A percentile compares a stretch with the other conserved stretches of the same genome.
phyloP scores from a whole-genome alignment of 2,797 vertebrate species.

The Urocyon cinereoargenteus region DNA sequence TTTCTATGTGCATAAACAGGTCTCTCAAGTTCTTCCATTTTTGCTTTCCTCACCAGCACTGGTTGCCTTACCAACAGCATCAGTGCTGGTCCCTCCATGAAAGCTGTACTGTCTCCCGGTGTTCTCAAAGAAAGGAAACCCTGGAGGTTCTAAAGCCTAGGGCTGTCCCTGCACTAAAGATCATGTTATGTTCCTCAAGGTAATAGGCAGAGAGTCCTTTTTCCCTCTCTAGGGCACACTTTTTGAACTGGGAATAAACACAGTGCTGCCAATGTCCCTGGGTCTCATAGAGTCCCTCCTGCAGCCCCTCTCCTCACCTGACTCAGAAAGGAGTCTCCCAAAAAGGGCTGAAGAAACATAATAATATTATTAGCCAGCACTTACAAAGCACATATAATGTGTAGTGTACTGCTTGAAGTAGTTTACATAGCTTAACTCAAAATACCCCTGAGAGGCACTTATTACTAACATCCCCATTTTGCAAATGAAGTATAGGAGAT shows the following conservation, averaged over 20 bases:
- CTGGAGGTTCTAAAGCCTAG: background rate
- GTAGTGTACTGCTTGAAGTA: background rate
- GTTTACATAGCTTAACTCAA: background rate
- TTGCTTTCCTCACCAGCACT: background rate
- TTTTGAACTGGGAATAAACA: background rate
- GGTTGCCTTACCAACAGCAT: background rate
- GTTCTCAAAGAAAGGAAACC: background rate
- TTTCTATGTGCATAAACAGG: background rate
- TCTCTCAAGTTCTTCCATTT: background rate
- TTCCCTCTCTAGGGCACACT: background rate
- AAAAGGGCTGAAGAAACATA: background rate
- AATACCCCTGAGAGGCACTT: background rate
- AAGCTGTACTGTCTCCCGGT: background rate
- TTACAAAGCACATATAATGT: background rate
- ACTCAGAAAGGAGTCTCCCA: background rate
- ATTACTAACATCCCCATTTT: background rate
- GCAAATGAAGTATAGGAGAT: background rate
- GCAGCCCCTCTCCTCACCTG: background rate
- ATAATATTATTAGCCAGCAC: background rate
- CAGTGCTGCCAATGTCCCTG: accelerated
- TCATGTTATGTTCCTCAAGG: background rate
- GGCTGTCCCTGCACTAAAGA: background rate
- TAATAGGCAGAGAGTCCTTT: background rate
- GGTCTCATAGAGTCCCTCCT: background rate
- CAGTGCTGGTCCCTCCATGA: background rate